Evolutionary conservation across 37 sponge, comb jelly and placozoan genomes (phyloP), one percentile per base, ranked within the genome.

Genomic region (Oscarella lobularis): DNA sequence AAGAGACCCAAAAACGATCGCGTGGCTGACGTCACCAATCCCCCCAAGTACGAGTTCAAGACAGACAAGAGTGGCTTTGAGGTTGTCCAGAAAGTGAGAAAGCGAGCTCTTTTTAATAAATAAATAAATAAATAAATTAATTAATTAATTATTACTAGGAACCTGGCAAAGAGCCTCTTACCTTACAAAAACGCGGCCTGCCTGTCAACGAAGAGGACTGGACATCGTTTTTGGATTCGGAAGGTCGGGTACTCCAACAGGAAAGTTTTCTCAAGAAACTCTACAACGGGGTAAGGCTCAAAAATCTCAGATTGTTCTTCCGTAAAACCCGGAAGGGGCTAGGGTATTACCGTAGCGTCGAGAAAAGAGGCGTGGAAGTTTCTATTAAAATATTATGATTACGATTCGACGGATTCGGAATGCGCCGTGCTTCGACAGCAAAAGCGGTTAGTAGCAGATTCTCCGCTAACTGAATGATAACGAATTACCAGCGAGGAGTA

Each of bases 291-390:
- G 94, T 93, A 35, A 81, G 87, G 60, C n/a, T n/a, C n/a, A n/a
- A n/a, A n/a, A n/a, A n/a, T n/a, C n/a, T n/a, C n/a, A n/a, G n/a
- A n/a, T n/a, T n/a, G n/a, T n/a, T n/a, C n/a, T n/a, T n/a, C n/a
- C n/a, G n/a, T n/a, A n/a, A n/a, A n/a, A n/a, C n/a, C n/a, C n/a
- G n/a, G n/a, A n/a, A n/a, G n/a, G n/a, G n/a, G n/a, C n/a, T n/a
- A 95, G 96, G 95, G 99, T 38, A 72, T 94, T 41, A 79, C 75
- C 27, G 75, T 73, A 35, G 81, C 74, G 6, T 35, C 93, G 35
- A 41, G 99, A 1, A 76, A 41, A 30, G 89, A 93, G 67, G 85
- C 82, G 31, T 97, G 99, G 99, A 83, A 83, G 81, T 97, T 88
- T 78, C 75, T 97, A 14, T 80, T 97, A 2, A 78, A 77, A 33